Conservation (phyloP, 2,113 vertebrate species). For the Nestor notabilis region DNA sequence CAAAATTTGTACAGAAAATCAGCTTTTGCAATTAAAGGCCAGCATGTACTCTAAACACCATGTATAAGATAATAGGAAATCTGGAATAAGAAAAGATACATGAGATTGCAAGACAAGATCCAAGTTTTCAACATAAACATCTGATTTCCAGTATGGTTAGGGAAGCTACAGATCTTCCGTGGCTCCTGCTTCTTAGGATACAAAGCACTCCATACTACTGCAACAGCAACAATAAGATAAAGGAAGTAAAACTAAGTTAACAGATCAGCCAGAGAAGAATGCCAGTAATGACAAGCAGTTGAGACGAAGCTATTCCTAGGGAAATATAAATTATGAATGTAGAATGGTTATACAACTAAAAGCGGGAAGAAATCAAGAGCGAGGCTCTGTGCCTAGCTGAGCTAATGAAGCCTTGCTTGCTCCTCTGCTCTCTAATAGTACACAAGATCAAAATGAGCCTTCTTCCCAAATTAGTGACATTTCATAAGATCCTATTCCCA, state of each 20-base stretch:
- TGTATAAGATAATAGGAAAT: background rate
- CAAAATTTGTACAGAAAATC: background rate
- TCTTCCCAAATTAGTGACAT: constrained; percentile 1
- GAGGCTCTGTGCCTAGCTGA: background rate
- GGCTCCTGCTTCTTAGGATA: background rate
- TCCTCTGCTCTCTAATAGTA: background rate
- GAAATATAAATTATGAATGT: background rate
- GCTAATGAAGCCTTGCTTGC: background rate
- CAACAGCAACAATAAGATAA: background rate
- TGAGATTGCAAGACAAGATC: background rate
- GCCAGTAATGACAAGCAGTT: background rate
- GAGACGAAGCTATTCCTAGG: background rate
- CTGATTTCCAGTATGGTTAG: background rate
- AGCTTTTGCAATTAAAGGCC: background rate
- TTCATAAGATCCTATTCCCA: background rate
- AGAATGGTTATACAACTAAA: background rate
- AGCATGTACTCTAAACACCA: too few species aligned
- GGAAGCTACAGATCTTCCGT: background rate
- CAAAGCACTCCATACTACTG: background rate
- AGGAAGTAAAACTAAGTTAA: background rate
- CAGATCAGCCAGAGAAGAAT: background rate
- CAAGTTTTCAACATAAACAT: background rate
- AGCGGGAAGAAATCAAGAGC: background rate
- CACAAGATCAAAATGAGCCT: background rate
- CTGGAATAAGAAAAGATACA: background rate